Evolutionary conservation across 2,113 vertebrate species (phyloP).

Genomic region (Lamprologus speciosus): DNA sequence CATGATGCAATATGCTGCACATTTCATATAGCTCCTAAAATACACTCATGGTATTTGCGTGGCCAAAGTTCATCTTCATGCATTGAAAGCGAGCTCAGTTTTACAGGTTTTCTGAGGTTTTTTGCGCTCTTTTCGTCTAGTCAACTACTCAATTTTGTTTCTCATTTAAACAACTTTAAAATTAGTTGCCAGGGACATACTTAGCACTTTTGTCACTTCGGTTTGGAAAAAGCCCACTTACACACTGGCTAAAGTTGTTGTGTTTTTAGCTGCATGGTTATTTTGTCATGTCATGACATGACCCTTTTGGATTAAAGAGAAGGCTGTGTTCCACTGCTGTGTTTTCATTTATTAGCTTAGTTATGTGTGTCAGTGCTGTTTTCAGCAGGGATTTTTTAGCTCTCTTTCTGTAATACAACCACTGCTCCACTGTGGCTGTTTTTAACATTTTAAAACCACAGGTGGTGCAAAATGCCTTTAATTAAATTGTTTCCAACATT

Average conservation of each 20-base stretch:
- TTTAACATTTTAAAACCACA: not conserved
- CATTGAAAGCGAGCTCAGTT: not conserved
- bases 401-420: not conserved
- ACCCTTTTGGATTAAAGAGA: not conserved
- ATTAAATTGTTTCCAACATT: not conserved
- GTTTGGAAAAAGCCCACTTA: not conserved
- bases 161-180: not conserved
- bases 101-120: not conserved
- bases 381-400: not conserved
- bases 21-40: not conserved
- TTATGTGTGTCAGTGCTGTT: not conserved
- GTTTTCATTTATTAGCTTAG: not conserved
- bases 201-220: not conserved
- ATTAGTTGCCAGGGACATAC: not conserved
- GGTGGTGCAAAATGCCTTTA: not conserved
- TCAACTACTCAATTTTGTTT: not conserved
- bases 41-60: not conserved
- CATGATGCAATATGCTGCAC: not conserved
- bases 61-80: not conserved
- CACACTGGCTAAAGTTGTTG: not conserved
- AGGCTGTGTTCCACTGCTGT: not conserved
- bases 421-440: not conserved
- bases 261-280: not conserved
- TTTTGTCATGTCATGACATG: not conserved
- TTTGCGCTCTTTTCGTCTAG: not conserved